Evolutionary conservation across 2,113 vertebrate genomes (phyloP), one percentile per base, ranked within the genome.

Genomic region (Megaptera novaeangliae): DNA sequence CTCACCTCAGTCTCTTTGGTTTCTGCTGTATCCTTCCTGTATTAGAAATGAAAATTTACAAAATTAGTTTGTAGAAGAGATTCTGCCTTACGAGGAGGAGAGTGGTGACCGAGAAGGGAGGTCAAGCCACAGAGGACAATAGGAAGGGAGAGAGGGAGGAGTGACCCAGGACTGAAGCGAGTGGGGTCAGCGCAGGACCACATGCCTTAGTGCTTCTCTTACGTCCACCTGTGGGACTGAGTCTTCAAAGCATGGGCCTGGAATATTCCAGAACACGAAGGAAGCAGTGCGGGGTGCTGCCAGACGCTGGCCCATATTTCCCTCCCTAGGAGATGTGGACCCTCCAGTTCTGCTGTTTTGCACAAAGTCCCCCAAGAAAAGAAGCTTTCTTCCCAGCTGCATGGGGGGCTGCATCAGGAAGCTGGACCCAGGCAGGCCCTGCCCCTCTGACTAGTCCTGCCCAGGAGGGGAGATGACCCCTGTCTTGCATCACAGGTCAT

Each of bases 121-220:
- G 27, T 39, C 25, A 52, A 34, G 44, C 63, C 85, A 18, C n/a
- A 68, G 46, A 49, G 9, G 29, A 44, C 15, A 0, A 0, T 3
- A 31, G 14, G 69, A 36, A 69, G 4, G 0, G 34, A 18, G 23
- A 49, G 59, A n/a, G 49, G 31, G n/a, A 78, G 34, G 88, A 17
- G 77, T 15, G 49, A 21, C 25, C 29, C n/a, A 36, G 69, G 77
- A 12, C 11, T 0, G 8, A 36, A 10, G 44, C 0, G 0, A 17
- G 20, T 1, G 6, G 49, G 77, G 8, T 39, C 84, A 34, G 34
- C 9, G 5, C 68, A 36, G 21, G 5, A 31, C 39, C 59, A 15
- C 14, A 21, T 6, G 23, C 69, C 23, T 71, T 4, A 69, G 5
- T 11, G 25, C 64, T 61, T 57, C 36, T 71, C 25, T 23, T 27